Evolutionary conservation across 1,140 invertebrate genomes (phyloP), one percentile per base, ranked within the genome.

Genomic region (Drosophila eugracilis): DNA sequence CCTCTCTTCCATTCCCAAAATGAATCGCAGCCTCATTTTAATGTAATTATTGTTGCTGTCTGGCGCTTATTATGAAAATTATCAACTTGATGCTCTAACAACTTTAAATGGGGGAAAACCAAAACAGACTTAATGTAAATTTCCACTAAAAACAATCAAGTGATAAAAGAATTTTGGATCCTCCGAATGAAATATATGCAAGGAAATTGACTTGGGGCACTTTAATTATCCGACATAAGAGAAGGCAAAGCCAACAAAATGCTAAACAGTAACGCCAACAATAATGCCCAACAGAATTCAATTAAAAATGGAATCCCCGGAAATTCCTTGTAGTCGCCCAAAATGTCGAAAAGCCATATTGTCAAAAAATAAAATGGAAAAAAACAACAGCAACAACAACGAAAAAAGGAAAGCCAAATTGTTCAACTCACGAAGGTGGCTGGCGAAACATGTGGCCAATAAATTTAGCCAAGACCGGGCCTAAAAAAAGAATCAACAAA

Each of bases 241-340:
- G 59, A 19, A 52, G 75, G 59, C 63, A 77, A 75, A 66, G 59
- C 63, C 66, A 69, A 71, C 71, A 47, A 75, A 79, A 79, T 78
- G 78, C 62, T 74, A 83, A 84, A 45, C 69, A 81, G 24, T 44
- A 67, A 49, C 39, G 34, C 15, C 55, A 70, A 59, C 58, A 62
- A 54, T 52, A 78, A 59, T 76, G 59, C 50, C 50, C 45, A 26
- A 48, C 62, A 78, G 80, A 86, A 88, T 88, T 86, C 83, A 88
- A 86, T 88, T 86, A 88, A 88, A 59, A 86, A 78, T 71, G 73
- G 74, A 88, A 86, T 88, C 83, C 83, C 81, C 59, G 83, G 77
- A 85, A 85, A 85, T 86, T 86, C 81, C 83, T 78, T 88, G 81
- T 88, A 78, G 80, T 83, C 78, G 70, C 74, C 70, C 59, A 52